Conservation (phyloP, 2,113 vertebrate genomes). For the Serilophus lunatus region DNA sequence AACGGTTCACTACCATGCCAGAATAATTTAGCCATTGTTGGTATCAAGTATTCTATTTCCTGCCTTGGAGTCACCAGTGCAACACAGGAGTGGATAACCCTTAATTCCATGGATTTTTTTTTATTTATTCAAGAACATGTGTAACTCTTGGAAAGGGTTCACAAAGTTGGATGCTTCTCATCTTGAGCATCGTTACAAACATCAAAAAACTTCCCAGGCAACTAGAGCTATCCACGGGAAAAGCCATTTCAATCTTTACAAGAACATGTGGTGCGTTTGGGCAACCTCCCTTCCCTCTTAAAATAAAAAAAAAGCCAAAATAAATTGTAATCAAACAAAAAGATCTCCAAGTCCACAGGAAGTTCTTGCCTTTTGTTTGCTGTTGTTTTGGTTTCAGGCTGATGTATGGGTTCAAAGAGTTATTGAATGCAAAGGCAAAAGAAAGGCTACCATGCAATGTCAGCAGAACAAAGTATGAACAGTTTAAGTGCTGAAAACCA, state of each 20-base stretch:
- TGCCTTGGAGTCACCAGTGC: neutral
- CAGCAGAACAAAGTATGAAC: neutral
- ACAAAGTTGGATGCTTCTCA: neutral
- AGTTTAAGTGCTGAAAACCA: neutral
- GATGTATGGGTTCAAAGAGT: neutral
- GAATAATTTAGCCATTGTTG: neutral
- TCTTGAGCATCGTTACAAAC: neutral
- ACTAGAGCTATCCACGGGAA: neutral
- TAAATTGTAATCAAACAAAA: neutral
- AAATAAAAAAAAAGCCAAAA: neutral
- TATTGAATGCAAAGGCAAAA: neutral
- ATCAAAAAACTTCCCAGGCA: neutral
- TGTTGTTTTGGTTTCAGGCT: conserved; percentile 17
- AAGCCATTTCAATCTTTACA: neutral
- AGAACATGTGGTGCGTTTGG: neutral
- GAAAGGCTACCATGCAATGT: neutral
- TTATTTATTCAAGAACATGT: neutral
- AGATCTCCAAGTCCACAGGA: neutral
- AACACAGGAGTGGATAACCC: neutral
- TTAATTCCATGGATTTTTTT: neutral
- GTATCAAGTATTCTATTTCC: neutral
- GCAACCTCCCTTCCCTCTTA: neutral
- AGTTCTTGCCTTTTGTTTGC: neutral
- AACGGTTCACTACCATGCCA: neutral
- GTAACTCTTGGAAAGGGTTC: neutral